Conservation (phyloP, 2,797 vertebrate species). For the Hapalemur alaotrensis region DNA sequence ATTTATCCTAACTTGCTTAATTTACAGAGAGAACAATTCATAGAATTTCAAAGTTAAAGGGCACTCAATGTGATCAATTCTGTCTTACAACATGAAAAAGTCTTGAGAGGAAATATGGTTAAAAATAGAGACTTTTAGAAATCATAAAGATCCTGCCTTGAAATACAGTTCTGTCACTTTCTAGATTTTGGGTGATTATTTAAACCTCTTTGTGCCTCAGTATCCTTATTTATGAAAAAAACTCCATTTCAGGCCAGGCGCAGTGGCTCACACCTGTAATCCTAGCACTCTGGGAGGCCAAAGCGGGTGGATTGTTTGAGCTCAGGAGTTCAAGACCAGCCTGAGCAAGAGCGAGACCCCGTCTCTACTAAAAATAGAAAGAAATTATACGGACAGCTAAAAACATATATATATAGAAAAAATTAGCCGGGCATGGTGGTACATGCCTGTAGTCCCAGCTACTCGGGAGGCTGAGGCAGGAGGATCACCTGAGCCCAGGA, state of each 20-base stretch:
- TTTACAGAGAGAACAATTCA: slow-evolving; percentile 38
- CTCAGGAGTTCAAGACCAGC: too few relatives aligned
- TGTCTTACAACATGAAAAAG: not conserved
- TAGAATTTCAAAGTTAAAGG: slow-evolving; percentile 31
- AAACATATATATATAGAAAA: too few relatives aligned
- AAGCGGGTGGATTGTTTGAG: too few relatives aligned
- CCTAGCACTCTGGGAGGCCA: too few relatives aligned
- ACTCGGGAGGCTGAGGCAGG: too few relatives aligned
- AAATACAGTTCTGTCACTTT: slow-evolving; percentile 29
- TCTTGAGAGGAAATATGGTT: not conserved
- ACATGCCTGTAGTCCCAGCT: too few relatives aligned
- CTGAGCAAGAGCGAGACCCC: too few relatives aligned
- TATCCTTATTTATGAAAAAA: not conserved
- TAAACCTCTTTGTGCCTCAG: not conserved
- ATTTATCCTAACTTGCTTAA: slow-evolving; percentile 35
- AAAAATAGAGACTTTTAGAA: slow-evolving; percentile 29
- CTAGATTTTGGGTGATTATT: slow-evolving; percentile 13
- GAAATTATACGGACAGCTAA: too few relatives aligned
- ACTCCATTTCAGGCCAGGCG: not conserved
- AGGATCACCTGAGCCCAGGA: too few relatives aligned
- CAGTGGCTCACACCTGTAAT: too few relatives aligned
- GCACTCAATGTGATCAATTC: not conserved
- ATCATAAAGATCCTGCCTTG: not conserved
- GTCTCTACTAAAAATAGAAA: too few relatives aligned
- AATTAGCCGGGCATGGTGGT: too few relatives aligned